Percentiles rank a stretch among this genome's conserved stretches.
Conservation (phyloP, 2,888 invertebrate genomes). For the Dynastes grantii region DNA sequence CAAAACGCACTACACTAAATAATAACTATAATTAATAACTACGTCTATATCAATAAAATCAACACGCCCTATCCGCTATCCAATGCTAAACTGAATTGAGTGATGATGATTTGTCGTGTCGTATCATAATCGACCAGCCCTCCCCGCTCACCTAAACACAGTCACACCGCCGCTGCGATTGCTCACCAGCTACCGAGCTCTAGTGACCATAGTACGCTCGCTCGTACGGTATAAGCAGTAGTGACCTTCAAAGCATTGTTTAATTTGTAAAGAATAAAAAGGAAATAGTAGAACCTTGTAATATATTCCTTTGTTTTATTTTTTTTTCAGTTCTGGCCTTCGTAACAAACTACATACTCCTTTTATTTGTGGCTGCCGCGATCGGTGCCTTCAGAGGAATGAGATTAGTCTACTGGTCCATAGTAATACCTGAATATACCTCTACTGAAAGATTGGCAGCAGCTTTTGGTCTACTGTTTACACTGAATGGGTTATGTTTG, state of each 20-base stretch:
- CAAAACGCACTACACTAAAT: no score
- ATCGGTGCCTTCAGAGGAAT: conserved; percentile 78
- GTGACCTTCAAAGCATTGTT: background rate
- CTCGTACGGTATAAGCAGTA: background rate
- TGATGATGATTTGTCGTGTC: no score
- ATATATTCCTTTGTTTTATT: background rate
- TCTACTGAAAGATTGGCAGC: conserved; percentile 76
- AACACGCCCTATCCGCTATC: no score
- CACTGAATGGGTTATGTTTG: conserved; percentile 76
- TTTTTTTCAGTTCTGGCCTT: conserved; percentile 57
- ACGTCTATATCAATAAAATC: no score
- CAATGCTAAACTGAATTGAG: no score
- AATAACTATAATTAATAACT: no score
- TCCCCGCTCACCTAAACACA: no score
- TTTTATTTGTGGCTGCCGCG: conserved; percentile 71
- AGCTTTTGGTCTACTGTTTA: conserved; percentile 79
- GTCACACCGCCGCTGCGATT: no score
- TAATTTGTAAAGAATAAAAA: background rate
- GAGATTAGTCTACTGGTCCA: conserved; percentile 77
- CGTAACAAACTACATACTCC: conserved; percentile 58
- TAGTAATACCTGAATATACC: conserved; percentile 77
- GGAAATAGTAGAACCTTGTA: no score
- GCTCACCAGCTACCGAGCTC: no score
- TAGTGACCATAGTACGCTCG: no score
- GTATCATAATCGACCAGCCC: no score